Base-by-base conservation (phyloP, 2,797 vertebrate species). In the Coilia nasus region DNA sequence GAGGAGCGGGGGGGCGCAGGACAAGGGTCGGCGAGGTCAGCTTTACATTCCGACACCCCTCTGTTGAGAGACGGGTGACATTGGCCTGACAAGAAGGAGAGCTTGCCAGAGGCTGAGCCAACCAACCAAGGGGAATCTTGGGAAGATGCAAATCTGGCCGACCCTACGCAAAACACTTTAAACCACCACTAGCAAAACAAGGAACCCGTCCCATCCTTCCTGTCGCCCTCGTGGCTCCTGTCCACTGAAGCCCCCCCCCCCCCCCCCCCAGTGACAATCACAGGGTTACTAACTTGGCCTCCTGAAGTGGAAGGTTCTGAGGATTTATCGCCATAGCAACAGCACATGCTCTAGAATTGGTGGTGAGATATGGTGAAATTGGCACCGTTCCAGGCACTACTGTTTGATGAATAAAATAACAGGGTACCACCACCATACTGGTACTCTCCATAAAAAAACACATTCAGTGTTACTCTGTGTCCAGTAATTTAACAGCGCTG, bases 111-210 rank as follows among this genome's bases (percentile, higher is more conserved):
- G 35, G 71, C 71, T 2, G 71, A 78, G 71, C 71, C 71, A n/a
- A n/a, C n/a, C n/a, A n/a, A n/a, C n/a, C n/a, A 78, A 78, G 71
- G 35, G 19, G 71, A 44, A 31, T 78, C 71, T 78, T 78, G 71
- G 71, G 71, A 19, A 44, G 31, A 78, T 44, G 71, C 35, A 44
- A 78, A 78, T 78, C 71, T 44, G 71, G 71, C 17, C 19, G 35
- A 78, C 71, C 35, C 71, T 10, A 78, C 15, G 6, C 17, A 21
- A 21, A 41, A 17, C 71, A 78, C 31, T 35, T 21, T 19, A 1
- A 10, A 14, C 35, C 6, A 44, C 11, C 50, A 7, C 50, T 14
- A 54, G 50, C 50, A 31, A 19, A 75, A 75, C 28, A 35, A 6
- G 31, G 71, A 35, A 78, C 17, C 71, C 71, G 17, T 78, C 71